Evolutionary conservation across 2,888 invertebrate species (phyloP), one percentile per base, ranked within the genome.

Genomic region (Tryphoninae sp.): DNA sequence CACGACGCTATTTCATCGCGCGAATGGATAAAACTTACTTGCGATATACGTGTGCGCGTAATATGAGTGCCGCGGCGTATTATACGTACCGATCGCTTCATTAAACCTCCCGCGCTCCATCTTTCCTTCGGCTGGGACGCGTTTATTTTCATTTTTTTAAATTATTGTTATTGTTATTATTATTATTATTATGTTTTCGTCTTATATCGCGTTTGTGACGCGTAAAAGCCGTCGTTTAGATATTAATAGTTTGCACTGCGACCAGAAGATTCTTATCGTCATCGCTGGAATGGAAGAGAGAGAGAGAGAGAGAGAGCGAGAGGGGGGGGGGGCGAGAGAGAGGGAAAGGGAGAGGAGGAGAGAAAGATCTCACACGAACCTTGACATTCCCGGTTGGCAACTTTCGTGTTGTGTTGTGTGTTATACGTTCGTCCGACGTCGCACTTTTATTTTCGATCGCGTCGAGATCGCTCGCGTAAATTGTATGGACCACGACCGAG

Each of bases 241-340:
- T 87, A 86, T 86, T 87, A 87, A 87, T 88, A 86, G 84, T 83
- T 83, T 77, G 61, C 65, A 68, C 71, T 40, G 80, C 82, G 78
- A 76, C 80, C 78, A 75, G 75, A 78, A 79, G 84, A 86, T 33
- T 87, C 80, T 83, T 86, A 86, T 86, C 86, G 84, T 79, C 84
- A 78, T 78, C 83, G 78, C 80, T 82, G 80, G 81, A 83, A 83
- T 82, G 80, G 81, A 83, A 83, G 80, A 78, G 79, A 77, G 80
- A 75, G 78, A 83, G 75, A 76, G 74, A 51, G 72, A 71, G 81
- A 73, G 82, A 19, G n/a, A n/a, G n/a, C n/a, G n/a, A n/a, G n/a
- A n/a, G 80, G 76, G 83, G 75, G 82, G 71, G 81, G 78, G 74
- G 55, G 69, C 74, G 72, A 71, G 81, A 73, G 82, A 19, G n/a